Evolutionary conservation across 2,888 invertebrate genomes (phyloP).

Genomic region (Lingula anatina): DNA sequence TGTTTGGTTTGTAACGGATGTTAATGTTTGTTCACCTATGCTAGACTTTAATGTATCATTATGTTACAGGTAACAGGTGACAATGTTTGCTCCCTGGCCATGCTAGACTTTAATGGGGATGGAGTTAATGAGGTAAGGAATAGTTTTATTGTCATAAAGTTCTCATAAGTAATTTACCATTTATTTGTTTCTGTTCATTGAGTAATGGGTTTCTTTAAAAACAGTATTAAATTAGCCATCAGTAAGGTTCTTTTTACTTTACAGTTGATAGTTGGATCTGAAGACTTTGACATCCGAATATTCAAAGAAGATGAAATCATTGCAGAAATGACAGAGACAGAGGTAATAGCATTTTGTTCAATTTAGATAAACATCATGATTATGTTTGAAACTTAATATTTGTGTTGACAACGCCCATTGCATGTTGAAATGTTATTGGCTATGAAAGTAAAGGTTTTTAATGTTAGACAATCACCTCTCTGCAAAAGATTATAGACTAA

Average conservation of each 20-base stretch:
- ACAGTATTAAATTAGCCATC: neutral
- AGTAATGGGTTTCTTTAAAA: too few relatives aligned
- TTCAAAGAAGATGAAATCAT: constrained; percentile 80
- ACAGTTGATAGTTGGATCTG: constrained; percentile 84
- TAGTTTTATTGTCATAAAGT: neutral
- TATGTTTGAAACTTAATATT: too few relatives aligned
- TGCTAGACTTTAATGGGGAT: constrained; percentile 81
- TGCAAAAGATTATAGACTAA: too few relatives aligned
- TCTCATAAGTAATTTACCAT: neutral
- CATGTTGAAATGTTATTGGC: neutral
- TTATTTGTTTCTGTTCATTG: too few relatives aligned
- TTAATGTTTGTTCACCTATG: too few relatives aligned
- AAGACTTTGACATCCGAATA: constrained; percentile 82
- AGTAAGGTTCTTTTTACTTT: constrained; percentile 9
- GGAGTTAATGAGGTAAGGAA: constrained; percentile 73
- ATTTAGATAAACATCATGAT: too few relatives aligned
- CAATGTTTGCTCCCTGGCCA: constrained; percentile 73
- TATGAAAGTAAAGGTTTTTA: too few relatives aligned
- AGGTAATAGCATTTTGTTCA: too few relatives aligned
- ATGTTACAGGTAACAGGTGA: constrained; percentile 65
- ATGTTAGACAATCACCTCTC: too few relatives aligned
- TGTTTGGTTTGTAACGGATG: too few relatives aligned
- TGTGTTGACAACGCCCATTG: too few relatives aligned
- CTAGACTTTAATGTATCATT: constrained; percentile 7
- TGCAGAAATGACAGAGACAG: constrained; percentile 82